A percentile compares a stretch with the other conserved stretches of the same genome.
phyloP scores from a whole-genome alignment of 1,140 invertebrate genomes.

The Brachionus koreanus region DNA sequence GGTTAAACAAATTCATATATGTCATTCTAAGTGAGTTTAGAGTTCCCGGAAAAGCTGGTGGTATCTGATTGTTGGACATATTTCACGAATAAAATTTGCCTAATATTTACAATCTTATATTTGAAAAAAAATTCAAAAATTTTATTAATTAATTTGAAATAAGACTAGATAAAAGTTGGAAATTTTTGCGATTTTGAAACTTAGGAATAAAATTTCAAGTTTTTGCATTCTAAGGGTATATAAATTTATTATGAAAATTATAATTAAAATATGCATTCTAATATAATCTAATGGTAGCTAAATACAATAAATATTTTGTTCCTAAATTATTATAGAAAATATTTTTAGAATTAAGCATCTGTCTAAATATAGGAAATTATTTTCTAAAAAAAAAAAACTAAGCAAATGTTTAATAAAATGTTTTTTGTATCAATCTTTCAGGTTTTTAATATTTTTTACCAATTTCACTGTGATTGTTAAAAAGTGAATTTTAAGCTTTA shows the following conservation, averaged over 20 bases:
- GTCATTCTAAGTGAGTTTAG: constrained; percentile 29
- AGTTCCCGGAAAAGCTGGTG: background rate
- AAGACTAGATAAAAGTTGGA: too few species aligned
- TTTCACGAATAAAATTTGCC: background rate
- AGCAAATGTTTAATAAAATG: too few species aligned
- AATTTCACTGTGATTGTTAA: too few species aligned
- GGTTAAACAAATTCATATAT: constrained; percentile 40
- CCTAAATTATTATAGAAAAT: background rate
- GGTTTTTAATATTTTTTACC: too few species aligned
- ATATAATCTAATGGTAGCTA: background rate
- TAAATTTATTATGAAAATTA: background rate
- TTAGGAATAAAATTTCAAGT: background rate
- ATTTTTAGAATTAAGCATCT: background rate
- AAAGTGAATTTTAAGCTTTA: too few species aligned
- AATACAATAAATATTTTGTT: background rate
- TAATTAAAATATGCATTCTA: background rate
- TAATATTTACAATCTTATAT: background rate
- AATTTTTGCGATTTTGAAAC: background rate
- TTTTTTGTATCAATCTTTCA: too few species aligned
- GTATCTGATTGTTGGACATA: background rate
- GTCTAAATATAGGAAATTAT: background rate
- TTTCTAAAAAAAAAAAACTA: background rate
- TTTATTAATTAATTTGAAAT: background rate
- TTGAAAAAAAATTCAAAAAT: background rate
- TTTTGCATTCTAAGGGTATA: background rate